These are phyloP conservation scores for Sebastes cheni DNA, from an alignment of 2,797 vertebrate genomes.

Conservation along the genomic window DNA sequence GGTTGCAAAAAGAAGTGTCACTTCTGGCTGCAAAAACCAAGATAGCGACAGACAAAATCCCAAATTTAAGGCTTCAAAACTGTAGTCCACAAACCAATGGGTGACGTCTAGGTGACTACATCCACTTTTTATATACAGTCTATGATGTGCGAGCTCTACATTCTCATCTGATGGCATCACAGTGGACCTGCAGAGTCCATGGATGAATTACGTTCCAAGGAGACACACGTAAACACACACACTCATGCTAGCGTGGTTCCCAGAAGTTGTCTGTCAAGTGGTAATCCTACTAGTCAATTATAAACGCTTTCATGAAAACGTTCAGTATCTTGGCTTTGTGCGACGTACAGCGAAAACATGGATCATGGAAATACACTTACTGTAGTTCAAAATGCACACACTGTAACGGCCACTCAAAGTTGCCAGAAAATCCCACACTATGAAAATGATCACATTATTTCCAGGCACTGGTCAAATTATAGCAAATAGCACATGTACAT, in stretches of 20 bases:
- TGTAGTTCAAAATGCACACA: background rate
- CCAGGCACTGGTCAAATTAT: background rate
- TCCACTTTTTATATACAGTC: too few relatives aligned
- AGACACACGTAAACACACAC: slow-evolving; percentile 4
- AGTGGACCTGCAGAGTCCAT: slow-evolving; percentile 19
- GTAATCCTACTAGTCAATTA: slow-evolving; percentile 30
- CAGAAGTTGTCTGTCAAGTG: slow-evolving; percentile 51
- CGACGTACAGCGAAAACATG: background rate
- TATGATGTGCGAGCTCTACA: slow-evolving; percentile 2
- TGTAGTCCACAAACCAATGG: too few relatives aligned
- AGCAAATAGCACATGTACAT: background rate
- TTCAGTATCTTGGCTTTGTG: slow-evolving; percentile 11
- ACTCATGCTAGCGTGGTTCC: slow-evolving; percentile 22
- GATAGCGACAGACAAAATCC: accelerated
- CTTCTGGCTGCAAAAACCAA: too few relatives aligned
- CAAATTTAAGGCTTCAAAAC: too few relatives aligned
- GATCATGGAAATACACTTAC: slow-evolving; percentile 3
- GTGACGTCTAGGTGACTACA: too few relatives aligned
- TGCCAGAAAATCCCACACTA: background rate
- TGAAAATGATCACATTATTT: slow-evolving; percentile 15
- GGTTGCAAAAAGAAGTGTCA: too few relatives aligned
- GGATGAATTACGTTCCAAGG: slow-evolving; percentile 38
- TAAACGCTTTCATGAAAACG: slow-evolving; percentile 18
- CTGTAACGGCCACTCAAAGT: background rate
- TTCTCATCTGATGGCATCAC: slow-evolving; percentile 44